phyloP scores from a whole-genome alignment of 2,888 invertebrate species.

The Drosophila nr. perissopoda region DNA sequence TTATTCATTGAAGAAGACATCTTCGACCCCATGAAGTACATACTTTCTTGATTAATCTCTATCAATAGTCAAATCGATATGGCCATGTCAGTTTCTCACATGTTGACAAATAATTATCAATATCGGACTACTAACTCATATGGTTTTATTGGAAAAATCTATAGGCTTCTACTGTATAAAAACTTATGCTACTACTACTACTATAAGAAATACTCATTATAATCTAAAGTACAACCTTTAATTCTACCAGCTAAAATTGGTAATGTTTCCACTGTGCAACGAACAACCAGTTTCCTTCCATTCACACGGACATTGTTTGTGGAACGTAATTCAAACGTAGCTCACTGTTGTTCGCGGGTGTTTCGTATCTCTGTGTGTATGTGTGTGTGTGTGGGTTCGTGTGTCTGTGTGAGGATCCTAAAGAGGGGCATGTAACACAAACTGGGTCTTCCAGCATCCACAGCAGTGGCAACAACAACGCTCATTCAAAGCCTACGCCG shows the following conservation, averaged over 20 bases:
- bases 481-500: constrained; percentile 21
- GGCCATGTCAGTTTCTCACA: neutral
- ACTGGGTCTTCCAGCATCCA: constrained; percentile 56
- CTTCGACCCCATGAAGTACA: neutral
- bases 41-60: rapidly evolving
- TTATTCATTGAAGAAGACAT: neutral
- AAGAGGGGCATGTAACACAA: constrained; percentile 12
- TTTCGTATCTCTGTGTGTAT: constrained; percentile 14
- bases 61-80: neutral
- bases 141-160: neutral
- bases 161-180: neutral
- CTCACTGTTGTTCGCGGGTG: constrained; percentile 28
- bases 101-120: neutral
- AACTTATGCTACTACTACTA: neutral
- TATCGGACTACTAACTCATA: neutral
- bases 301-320: constrained; percentile 76
- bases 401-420: constrained; percentile 50
- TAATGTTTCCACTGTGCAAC: constrained; percentile 26
- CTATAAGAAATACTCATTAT: neutral
- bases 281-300: constrained; percentile 75
- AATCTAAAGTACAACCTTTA: neutral
- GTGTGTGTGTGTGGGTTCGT: constrained; percentile 6
- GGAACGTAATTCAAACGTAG: constrained; percentile 62
- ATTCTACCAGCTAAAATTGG: neutral
- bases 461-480: constrained; percentile 11